Evolutionary conservation across 2,797 vertebrate genomes (phyloP).

Genomic region (Sphenopsis melanotis): DNA sequence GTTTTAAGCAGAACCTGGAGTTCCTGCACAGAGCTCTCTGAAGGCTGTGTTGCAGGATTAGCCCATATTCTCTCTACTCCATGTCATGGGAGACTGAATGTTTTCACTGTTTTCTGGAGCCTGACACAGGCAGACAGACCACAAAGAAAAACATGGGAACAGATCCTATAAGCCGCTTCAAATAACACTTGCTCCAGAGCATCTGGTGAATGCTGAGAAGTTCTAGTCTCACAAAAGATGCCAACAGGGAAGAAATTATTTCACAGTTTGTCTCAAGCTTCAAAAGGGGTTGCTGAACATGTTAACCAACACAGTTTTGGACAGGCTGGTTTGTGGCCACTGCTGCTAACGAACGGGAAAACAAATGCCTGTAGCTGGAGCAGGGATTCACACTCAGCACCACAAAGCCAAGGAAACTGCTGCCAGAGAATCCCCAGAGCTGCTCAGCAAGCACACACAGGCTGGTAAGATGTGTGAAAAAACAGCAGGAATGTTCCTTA

Average conservation of each 20-base stretch:
- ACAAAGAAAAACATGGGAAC: slow-evolving; percentile 33
- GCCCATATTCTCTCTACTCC: neutral
- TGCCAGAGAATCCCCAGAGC: neutral
- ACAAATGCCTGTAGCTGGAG: neutral
- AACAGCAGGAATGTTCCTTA: neutral
- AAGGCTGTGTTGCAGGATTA: neutral
- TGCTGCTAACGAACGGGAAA: neutral
- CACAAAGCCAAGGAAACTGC: slow-evolving; percentile 1
- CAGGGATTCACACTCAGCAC: neutral
- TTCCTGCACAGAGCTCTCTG: neutral
- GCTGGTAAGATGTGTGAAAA: neutral
- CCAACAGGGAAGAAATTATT: slow-evolving; percentile 52
- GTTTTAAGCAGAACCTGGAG: slow-evolving; percentile 53
- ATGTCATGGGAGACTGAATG: slow-evolving; percentile 26
- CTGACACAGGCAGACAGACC: slow-evolving; percentile 52
- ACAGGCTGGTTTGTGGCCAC: slow-evolving; percentile 7
- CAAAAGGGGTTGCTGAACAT: slow-evolving; percentile 24
- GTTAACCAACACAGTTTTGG: neutral
- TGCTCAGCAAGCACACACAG: rapidly evolving
- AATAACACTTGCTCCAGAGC: slow-evolving; percentile 43
- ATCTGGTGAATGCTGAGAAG: slow-evolving; percentile 44
- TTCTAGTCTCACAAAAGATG: slow-evolving; percentile 32
- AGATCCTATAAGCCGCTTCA: slow-evolving; percentile 37
- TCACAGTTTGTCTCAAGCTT: slow-evolving; percentile 26
- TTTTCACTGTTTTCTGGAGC: slow-evolving; percentile 49